phyloP scores from a whole-genome alignment of 2,888 invertebrate species.

The Allacma fusca region DNA sequence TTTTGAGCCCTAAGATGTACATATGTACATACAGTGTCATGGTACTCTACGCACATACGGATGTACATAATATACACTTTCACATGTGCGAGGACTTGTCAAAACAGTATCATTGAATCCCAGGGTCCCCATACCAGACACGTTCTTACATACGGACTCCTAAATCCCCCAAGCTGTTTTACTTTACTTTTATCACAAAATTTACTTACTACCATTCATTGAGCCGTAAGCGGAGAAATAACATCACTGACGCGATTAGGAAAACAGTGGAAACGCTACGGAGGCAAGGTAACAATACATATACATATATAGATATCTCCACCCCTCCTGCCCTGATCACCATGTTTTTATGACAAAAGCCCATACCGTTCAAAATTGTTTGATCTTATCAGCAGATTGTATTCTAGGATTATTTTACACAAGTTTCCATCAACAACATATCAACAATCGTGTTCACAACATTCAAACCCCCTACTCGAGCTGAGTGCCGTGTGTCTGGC shows the following conservation, averaged over 20 bases:
- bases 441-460: neutral
- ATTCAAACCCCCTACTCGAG: neutral
- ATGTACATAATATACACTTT: too few relatives aligned
- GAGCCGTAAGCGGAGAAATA: constrained; percentile 4
- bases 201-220: neutral
- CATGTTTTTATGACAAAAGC: neutral
- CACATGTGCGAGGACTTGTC: too few relatives aligned
- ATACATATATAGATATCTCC: neutral
- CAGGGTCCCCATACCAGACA: neutral
- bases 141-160: neutral
- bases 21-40: too few relatives aligned
- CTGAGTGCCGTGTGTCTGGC: too few relatives aligned
- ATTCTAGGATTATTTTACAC: neutral
- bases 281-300: too few relatives aligned
- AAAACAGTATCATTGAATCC: neutral
- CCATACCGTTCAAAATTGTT: neutral
- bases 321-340: neutral
- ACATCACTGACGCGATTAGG: constrained; percentile 10
- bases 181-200: constrained; percentile 10
- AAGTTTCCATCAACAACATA: neutral
- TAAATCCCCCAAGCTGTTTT: neutral
- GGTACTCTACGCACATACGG: too few relatives aligned
- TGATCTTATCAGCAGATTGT: constrained; percentile 6
- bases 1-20: too few relatives aligned
- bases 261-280: neutral